These are phyloP conservation scores for Drosophila persimilis DNA, from an alignment of 1,140 invertebrate species.

Conservation along the genomic window DNA sequence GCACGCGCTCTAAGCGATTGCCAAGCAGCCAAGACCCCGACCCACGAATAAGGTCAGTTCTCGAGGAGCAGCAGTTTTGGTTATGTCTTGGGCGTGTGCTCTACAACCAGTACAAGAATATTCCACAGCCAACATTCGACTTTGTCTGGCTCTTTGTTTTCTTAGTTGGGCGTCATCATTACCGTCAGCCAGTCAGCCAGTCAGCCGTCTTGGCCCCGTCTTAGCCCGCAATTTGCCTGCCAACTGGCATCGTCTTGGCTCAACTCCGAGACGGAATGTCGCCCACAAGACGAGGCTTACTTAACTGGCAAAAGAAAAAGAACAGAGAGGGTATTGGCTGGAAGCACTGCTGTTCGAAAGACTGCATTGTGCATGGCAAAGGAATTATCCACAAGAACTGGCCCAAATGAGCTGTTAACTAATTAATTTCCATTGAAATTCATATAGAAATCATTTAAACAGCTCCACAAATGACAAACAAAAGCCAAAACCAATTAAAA, in stretches of 20 bases:
- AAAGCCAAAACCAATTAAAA: background rate
- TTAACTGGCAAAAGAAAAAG: background rate
- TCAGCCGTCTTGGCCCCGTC: conserved; percentile 37
- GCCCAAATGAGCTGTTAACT: no score
- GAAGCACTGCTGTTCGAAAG: no score
- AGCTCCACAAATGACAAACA: background rate
- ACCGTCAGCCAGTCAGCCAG: conserved; percentile 31
- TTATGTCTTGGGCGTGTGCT: conserved; percentile 23
- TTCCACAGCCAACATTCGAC: conserved; percentile 21
- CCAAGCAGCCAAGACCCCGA: conserved; percentile 4
- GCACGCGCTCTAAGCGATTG: conserved; percentile 58
- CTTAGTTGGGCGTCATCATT: conserved; percentile 53
- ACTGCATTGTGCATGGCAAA: no score
- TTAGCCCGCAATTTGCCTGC: conserved; percentile 39
- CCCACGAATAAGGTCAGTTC: conserved; percentile 46
- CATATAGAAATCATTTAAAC: no score
- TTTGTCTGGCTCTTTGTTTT: conserved; percentile 55
- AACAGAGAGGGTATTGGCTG: conserved; percentile 1
- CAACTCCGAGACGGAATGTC: conserved; percentile 43
- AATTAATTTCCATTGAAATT: no score
- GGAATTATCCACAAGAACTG: no score
- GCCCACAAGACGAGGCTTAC: conserved; percentile 17
- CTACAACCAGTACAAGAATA: background rate
- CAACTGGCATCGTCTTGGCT: conserved; percentile 31
- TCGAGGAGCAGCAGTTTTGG: conserved; percentile 16